phyloP scores from a whole-genome alignment of 2,113 vertebrate genomes.

The Tilapia sparmanii region DNA sequence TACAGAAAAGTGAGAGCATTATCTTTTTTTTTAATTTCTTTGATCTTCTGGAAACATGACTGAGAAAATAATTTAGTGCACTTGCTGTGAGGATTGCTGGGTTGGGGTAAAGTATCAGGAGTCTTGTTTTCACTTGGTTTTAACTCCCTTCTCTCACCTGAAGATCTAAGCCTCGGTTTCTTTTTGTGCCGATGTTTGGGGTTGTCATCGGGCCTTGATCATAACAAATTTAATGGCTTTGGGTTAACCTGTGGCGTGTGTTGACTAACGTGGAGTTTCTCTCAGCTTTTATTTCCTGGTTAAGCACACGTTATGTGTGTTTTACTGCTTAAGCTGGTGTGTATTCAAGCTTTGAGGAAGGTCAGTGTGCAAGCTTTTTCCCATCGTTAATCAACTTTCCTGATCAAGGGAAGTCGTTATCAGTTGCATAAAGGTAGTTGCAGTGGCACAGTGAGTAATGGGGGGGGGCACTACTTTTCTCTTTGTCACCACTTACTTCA shows the following conservation, averaged over 20 bases:
- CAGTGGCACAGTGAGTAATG: background rate
- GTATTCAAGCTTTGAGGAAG: background rate
- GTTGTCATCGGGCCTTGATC: background rate
- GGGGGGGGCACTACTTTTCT: background rate
- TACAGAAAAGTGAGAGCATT: background rate
- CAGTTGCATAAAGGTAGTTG: conserved; percentile 16
- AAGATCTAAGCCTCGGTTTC: background rate
- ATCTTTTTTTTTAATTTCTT: background rate
- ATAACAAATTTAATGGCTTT: background rate
- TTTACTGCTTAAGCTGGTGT: background rate
- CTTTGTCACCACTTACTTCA: conserved; percentile 24
- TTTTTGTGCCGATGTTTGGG: background rate
- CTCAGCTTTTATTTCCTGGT: conserved; percentile 33
- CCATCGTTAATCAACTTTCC: conserved; percentile 53
- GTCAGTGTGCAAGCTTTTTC: conserved; percentile 21
- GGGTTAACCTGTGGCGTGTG: background rate
- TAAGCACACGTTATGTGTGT: background rate
- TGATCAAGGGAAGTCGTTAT: conserved; percentile 59
- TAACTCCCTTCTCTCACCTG: background rate
- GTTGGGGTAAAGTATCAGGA: fast-evolving
- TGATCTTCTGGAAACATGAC: background rate
- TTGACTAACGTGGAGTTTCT: background rate
- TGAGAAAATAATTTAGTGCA: background rate
- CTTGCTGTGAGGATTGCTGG: background rate
- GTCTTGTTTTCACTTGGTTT: background rate